Evolutionary conservation across 2,888 invertebrate genomes (phyloP), one percentile per base, ranked within the genome.

Genomic region (Amitus sp.): DNA sequence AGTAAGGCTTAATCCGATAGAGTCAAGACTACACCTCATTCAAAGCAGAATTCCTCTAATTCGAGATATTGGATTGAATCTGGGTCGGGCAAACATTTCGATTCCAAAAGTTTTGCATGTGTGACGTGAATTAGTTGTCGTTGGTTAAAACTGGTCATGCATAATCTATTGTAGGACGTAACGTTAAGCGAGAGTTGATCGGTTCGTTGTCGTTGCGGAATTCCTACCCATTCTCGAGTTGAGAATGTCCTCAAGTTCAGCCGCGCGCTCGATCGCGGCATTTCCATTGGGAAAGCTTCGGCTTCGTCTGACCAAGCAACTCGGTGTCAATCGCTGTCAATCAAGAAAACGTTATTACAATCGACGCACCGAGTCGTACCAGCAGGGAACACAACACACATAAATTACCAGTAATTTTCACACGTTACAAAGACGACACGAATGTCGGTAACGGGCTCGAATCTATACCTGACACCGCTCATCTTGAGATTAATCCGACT

Each of bases 271-370:
- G 12, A 71, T 73, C 34, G 73, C 74, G 39, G 77, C 77, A 60
- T 69, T 74, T 60, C 75, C 77, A 40, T 73, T 73, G 34, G 78
- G 77, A 43, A 78, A 71, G 62, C 78, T 78, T 64, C 69, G 70
- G 64, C 76, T 78, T 46, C 78, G 73, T 57, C 72, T 73, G 40
- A 78, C 73, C 60, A 73, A 73, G 62, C 75, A 72, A 63, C 75
- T 73, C 57, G 75, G 71, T 27, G 75, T 70, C 62, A 73, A 70
- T 63, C 70, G 73, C 77, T 77, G 72, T 51, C 53, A 58, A 62
- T 54, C 12, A 62, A 62, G 37, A 59, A 53, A 19, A 59, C 12
- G n/a, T 13, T 5, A 28, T 61, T 43, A 55, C 19, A 50, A 42
- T 19, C n/a, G 9, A 19, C 20, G 15, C 10, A 42, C 3, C 42